Evolutionary conservation across 2,113 vertebrate genomes (phyloP), one percentile per base, ranked within the genome.

Genomic region (Passer domesticus): DNA sequence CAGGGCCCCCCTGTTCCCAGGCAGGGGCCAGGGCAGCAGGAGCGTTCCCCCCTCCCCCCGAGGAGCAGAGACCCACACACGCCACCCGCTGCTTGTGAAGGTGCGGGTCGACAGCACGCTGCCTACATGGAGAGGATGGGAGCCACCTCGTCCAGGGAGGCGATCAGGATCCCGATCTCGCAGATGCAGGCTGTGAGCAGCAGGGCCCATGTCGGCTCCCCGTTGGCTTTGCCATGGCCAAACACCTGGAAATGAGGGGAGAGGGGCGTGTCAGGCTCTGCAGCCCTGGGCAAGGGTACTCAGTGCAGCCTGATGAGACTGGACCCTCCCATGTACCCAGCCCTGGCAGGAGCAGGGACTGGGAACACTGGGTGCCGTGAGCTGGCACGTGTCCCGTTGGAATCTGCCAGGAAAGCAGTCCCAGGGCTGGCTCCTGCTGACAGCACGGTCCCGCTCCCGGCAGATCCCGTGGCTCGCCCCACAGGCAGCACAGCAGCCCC

Each of bases 91-190:
- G 7, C 79, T 74, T 23, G 30, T 15, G 9, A 69, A 79, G 74
- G 72, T 41, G 84, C 1, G 1, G 39, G 56, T 37, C 16, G 74
- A 89, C 87, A 81, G 77, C 87, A 75, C 25, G 89, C 89, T 97
- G 93, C 98, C 98, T 98, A 99, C 99, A 99, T 99, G 91, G 99
- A 99, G 86, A 99, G 99, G 97, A 99, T 99, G 82, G 99, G 99
- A 92, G 99, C 99, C 47, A 99, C 99, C 50, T 99, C 96, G 28
- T 99, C 99, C 75, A 99, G 98, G 58, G 99, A 99, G 9, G 99
- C 99, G 12, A 99, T 99, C 89, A 99, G 99, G 97, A 99, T 99
- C 67, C 99, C 99, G 2, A 98, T 99, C 98, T 99, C 99, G 6
- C 99, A 99, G 98, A 99, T 99, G 88, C 98, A 99, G 70, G 99